phyloP scores from a whole-genome alignment of 1,140 invertebrate species.

The Trichonephila clavata region DNA sequence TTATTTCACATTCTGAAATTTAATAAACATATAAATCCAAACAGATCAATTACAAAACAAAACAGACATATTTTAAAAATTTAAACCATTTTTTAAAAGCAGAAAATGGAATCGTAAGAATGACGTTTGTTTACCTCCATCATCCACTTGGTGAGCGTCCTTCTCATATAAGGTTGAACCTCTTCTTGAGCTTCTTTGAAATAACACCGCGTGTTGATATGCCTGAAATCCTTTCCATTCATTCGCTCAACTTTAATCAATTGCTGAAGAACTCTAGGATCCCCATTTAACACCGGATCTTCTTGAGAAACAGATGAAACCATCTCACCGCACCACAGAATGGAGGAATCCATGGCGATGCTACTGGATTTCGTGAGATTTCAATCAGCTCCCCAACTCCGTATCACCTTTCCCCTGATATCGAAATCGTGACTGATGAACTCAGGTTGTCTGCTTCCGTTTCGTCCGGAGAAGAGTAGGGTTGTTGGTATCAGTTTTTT shows the following conservation, averaged over 20 bases:
- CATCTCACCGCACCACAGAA: constrained; percentile 67
- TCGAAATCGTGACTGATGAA: constrained; percentile 47
- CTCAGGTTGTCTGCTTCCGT: constrained; percentile 49
- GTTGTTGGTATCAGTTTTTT: constrained; percentile 35
- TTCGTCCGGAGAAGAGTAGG: neutral
- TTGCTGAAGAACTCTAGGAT: constrained; percentile 90
- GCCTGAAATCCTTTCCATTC: constrained; percentile 83
- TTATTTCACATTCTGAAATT: neutral
- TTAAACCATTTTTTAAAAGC: neutral
- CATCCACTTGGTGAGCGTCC: constrained; percentile 97
- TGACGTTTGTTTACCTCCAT: constrained; percentile 85
- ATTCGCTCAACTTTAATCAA: constrained; percentile 88
- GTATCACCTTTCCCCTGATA: constrained; percentile 27
- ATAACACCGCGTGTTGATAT: constrained; percentile 84
- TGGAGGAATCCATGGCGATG: constrained; percentile 38
- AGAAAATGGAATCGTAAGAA: neutral
- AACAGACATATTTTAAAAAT: too few relatives aligned
- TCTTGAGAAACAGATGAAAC: constrained; percentile 80
- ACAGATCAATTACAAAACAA: too few relatives aligned
- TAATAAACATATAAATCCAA: too few relatives aligned
- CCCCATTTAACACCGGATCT: constrained; percentile 89
- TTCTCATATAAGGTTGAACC: constrained; percentile 93
- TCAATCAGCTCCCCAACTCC: neutral
- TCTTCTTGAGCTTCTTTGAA: constrained; percentile 93
- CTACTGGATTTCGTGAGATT: neutral